phyloP scores from a whole-genome alignment of 1,140 invertebrate species.

The Ptiloglossa arizonensis region DNA sequence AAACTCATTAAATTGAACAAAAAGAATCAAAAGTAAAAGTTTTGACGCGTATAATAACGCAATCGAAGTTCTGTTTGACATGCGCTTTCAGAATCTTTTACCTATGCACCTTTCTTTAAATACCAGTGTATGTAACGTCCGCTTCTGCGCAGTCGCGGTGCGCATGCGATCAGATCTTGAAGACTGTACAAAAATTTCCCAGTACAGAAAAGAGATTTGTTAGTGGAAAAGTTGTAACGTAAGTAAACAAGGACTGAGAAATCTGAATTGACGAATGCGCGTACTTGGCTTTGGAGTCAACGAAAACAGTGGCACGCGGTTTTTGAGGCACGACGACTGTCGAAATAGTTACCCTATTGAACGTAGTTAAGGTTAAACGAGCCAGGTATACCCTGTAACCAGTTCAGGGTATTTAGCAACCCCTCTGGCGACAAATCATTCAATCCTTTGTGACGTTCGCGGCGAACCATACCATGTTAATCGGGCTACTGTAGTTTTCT shows the following conservation, averaged over 20 bases:
- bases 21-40: background rate
- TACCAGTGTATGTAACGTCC: conserved; percentile 51
- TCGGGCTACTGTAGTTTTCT: conserved; percentile 7
- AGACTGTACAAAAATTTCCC: conserved; percentile 71
- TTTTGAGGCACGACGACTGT: conserved; percentile 1
- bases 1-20: background rate
- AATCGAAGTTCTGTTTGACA: conserved; percentile 39
- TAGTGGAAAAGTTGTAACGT: conserved; percentile 72
- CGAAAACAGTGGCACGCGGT: conserved; percentile 22
- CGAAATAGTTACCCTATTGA: conserved; percentile 6
- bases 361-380: conserved; percentile 69
- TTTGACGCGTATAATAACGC: background rate
- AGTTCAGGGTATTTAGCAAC: conserved; percentile 51
- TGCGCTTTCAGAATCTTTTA: conserved; percentile 42
- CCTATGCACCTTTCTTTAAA: conserved; percentile 43
- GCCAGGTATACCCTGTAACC: conserved; percentile 41
- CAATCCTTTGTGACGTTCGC: conserved; percentile 61
- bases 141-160: conserved; percentile 57
- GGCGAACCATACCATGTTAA: conserved; percentile 31
- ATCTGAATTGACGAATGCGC: conserved; percentile 29
- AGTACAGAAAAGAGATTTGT: conserved; percentile 72
- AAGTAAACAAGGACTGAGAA: conserved; percentile 65
- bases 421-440: conserved; percentile 53
- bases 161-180: conserved; percentile 58
- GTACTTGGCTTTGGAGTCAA: conserved; percentile 4